Base-by-base conservation (phyloP, 2,113 vertebrate species). In the Takifugu flavidus region DNA sequence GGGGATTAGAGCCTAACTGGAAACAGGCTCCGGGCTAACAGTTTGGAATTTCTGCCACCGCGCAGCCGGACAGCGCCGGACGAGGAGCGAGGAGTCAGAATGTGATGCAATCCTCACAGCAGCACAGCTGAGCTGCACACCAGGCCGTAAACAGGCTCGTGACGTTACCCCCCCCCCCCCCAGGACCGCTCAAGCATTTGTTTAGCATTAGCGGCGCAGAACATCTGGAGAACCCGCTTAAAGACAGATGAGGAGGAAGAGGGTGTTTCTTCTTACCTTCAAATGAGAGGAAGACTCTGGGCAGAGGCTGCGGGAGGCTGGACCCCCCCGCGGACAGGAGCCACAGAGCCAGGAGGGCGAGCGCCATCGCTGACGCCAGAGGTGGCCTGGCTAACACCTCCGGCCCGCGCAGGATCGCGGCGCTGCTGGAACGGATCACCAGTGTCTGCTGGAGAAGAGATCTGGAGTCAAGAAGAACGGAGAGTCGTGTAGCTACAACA, bases 251-350 rank as follows among this genome's bases (percentile, higher is more conserved):
- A 29, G 29, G 3, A 4, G 52, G 52, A 47, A 20, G 13, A 28
- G 13, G 51, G 59, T 4, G 47, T 58, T 62, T 52, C 12, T 28
- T 51, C 79, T 82, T 86, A 92, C 91, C 91, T 80, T 87, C 86
- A 59, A 90, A 92, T 44, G 89, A 57, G 20, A 92, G 87, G 77
- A 90, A 86, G 71, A 92, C 80, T 76, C 91, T 84, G 3, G 91
- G 89, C 72, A 73, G 75, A 11, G 89, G 90, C 27, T 83, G 89
- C 13, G 71, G 65, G 55, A 90, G 57, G 77, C 82, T 50, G 70
- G 49, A 79, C 59, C 67, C 63, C n/a, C 70, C 60, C 25, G 60
- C 58, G 71, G 73, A 47, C 70, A 89, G 66, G 25, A 88, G 58
- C 34, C 49, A 58, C 45, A 88, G 58, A 66, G 78, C 74, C 55